Evolutionary conservation across 2,113 vertebrate genomes (phyloP).

Genomic region (Hippolais icterina): DNA sequence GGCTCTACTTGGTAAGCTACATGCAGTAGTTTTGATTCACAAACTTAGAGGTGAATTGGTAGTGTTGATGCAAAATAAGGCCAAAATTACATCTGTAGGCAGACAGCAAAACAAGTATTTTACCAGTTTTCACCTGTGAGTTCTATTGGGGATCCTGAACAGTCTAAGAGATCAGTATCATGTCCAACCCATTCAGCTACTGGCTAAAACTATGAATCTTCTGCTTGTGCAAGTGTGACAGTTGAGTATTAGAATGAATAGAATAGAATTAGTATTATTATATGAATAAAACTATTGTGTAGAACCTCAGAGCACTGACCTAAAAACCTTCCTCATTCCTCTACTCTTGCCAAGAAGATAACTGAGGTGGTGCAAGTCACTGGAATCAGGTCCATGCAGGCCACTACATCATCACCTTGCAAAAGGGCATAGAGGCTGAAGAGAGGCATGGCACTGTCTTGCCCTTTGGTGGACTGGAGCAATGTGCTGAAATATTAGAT

Average conservation of each 20-base stretch:
- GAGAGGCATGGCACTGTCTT: background rate
- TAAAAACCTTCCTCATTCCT: background rate
- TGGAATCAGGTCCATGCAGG: background rate
- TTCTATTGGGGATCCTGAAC: background rate
- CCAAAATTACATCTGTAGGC: background rate
- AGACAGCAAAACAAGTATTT: background rate
- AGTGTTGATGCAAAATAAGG: background rate
- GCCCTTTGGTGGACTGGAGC: background rate
- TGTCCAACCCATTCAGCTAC: background rate
- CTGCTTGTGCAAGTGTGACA: background rate
- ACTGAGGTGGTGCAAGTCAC: background rate
- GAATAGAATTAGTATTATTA: no score
- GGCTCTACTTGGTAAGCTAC: slow-evolving; percentile 87
- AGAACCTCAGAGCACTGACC: background rate
- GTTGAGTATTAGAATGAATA: rapidly evolving
- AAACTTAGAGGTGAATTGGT: background rate
- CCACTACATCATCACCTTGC: background rate
- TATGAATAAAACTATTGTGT: background rate
- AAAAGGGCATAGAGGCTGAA: background rate
- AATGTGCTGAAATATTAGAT: background rate
- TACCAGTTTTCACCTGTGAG: background rate
- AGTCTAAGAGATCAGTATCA: background rate
- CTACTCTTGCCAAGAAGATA: background rate
- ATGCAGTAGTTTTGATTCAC: background rate
- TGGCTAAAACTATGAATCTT: background rate